Percentiles rank a stretch among this genome's conserved stretches.
These are phyloP conservation scores for Idaea dimidiata DNA, from an alignment of 2,888 invertebrate genomes.

Conservation along the genomic window DNA sequence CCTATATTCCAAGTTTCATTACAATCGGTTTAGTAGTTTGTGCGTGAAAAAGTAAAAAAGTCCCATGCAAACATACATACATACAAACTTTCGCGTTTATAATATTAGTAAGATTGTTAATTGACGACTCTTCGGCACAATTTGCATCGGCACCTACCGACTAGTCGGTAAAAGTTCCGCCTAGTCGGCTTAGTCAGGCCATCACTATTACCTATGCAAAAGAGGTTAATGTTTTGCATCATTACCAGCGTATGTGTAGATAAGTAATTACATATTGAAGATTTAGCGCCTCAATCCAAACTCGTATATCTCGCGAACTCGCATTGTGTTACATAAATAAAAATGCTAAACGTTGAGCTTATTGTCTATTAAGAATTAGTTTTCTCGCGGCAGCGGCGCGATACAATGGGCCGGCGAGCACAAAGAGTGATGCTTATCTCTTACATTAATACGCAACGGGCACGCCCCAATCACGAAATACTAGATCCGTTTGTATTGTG, in stretches of 20 bases:
- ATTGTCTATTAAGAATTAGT: constrained; percentile 80
- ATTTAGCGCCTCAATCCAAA: constrained; percentile 42
- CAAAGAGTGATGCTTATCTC: constrained; percentile 73
- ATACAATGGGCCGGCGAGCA: constrained; percentile 70
- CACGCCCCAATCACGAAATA: constrained; percentile 75
- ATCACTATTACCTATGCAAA: background rate
- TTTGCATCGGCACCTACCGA: too few species aligned
- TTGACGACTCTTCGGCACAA: too few species aligned
- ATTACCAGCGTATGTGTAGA: constrained; percentile 20
- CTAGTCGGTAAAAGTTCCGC: too few species aligned
- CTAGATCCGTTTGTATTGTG: constrained; percentile 66
- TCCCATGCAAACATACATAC: too few species aligned
- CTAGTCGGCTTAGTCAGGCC: too few species aligned
- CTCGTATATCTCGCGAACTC: constrained; percentile 55
- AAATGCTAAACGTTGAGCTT: constrained; percentile 70
- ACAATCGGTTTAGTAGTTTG: too few species aligned
- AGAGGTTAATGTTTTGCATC: constrained; percentile 8
- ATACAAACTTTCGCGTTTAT: too few species aligned
- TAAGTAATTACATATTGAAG: background rate
- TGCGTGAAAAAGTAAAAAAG: too few species aligned
- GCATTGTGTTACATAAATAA: constrained; percentile 74
- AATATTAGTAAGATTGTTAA: too few species aligned
- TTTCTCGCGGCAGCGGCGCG: constrained; percentile 62
- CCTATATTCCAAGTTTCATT: too few species aligned
- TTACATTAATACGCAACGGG: constrained; percentile 72